Evolutionary conservation across 2,888 invertebrate genomes (phyloP), one percentile per base, ranked within the genome.

Genomic region (Drosophila nr. medialis): DNA sequence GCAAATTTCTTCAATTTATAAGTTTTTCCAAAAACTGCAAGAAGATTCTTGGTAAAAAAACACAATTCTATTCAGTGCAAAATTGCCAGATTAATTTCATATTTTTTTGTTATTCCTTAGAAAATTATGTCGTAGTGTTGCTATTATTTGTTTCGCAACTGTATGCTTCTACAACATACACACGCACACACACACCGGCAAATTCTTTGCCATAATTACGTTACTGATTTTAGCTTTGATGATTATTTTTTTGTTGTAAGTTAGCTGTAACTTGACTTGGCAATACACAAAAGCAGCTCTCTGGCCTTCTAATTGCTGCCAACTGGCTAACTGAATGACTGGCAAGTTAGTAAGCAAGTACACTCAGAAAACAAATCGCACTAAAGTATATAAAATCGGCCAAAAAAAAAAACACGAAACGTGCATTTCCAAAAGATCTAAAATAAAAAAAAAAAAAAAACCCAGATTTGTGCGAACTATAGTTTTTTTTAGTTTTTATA

Each of bases 141-240:
- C 15, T 15, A 45, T 45, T 45, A 45, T 8, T 15, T 15, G 15
- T 15, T 15, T 24, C 21, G 21, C 8, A 8, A 24, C 45, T 45
- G 15, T 45, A 45, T 42, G 53, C 61, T 32, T 50, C 36, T 53
- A 13, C 54, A 38, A 27, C 18, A 49, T 34, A 50, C 21, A n/a
- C 40, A 40, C n/a, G 5, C n/a, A 40, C 48, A 60, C n/a, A 40
- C 42, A 50, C 30, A 42, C 50, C 40, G 29, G 24, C 18, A 38
- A 32, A 29, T 61, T 30, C 38, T 61, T 4, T 34, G 11, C 45
- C 27, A 34, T 72, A 79, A 79, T 75, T 72, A 75, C 69, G 50
- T 74, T 71, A 65, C 64, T 70, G 55, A 75, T 75, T 65, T 60
- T 64, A 48, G 58, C 67, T 62, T 54, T 55, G 48, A 18, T 24